Evolutionary conservation across 1,140 invertebrate genomes (phyloP), one percentile per base, ranked within the genome.

Genomic region (Microplitis mediator): DNA sequence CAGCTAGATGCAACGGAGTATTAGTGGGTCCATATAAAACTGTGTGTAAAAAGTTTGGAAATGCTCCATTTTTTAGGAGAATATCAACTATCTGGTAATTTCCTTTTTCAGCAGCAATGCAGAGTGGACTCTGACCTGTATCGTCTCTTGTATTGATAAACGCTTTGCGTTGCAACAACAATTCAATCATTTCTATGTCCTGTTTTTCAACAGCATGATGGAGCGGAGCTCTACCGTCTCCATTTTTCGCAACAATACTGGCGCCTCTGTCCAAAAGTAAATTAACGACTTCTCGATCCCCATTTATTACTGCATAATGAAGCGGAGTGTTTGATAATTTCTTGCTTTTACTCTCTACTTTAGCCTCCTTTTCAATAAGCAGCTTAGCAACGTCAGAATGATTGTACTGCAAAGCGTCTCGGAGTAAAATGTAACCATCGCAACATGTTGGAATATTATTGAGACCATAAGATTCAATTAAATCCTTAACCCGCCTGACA

Each of bases 301-400:
- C 51, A n/a, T 65, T 63, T 63, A 56, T 69, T 5, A 72, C 66
- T 23, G 70, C 74, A 58, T 23, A 14, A 32, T 72, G 74, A 51
- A 75, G 61, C 11, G 66, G 66, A 11, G 60, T 71, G n/a, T 63
- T 50, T 8, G 34, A 9, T n/a, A 14, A 16, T 14, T 23, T 13
- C 4, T 35, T 35, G 1, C 14, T 64, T 39, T 39, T 13, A 34
- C 62, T 39, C 14, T 64, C 23, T 11, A 64, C 34, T 39, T 23
- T 64, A 13, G 62, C 11, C n/a, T 45, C 62, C 35, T 13, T 9
- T n/a, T 11, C 31, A 9, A 64, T 9, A 64, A 64, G 62, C n/a
- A 64, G 0, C 23, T 64, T 64, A 23, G 62, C 62, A 64, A 64
- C 34, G 32, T 35, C 32, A 8, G 32, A 16, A 39, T 36, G 62